A percentile compares a stretch with the other conserved stretches of the same genome.
phyloP scores from a whole-genome alignment of 2,888 invertebrate genomes.

The Heliconius aoede region DNA sequence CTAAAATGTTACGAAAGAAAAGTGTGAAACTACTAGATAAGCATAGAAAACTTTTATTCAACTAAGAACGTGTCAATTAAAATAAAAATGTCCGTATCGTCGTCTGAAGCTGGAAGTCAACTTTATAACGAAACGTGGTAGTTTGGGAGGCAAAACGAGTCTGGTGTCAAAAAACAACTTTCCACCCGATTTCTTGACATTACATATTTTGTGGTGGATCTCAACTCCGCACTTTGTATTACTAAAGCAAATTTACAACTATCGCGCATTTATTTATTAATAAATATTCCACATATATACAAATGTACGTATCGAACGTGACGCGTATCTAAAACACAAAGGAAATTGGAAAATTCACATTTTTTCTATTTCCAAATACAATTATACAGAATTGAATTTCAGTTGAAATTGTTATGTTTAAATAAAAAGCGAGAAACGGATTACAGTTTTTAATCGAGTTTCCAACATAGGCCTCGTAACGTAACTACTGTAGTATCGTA shows the following conservation, averaged over 20 bases:
- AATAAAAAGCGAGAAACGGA: constrained; percentile 42
- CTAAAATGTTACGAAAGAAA: too few species aligned
- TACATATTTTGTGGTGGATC: too few species aligned
- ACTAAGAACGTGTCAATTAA: too few species aligned
- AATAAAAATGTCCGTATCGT: too few species aligned
- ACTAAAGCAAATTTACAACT: neutral
- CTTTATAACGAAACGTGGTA: too few species aligned
- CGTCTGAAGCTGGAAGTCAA: too few species aligned
- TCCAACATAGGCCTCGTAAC: constrained; percentile 29
- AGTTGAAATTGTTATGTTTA: constrained; percentile 33
- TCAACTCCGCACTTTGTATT: too few species aligned
- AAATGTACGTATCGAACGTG: neutral
- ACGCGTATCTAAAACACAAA: constrained; percentile 31
- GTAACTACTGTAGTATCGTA: constrained; percentile 22
- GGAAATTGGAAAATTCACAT: constrained; percentile 39
- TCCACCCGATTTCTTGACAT: too few species aligned
- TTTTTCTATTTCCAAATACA: constrained; percentile 42
- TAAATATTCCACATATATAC: constrained; percentile 4
- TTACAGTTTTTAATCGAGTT: constrained; percentile 47
- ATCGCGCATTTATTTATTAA: neutral
- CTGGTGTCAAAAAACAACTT: too few species aligned
- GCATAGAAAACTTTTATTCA: too few species aligned
- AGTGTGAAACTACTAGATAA: too few species aligned
- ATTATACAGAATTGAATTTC: constrained; percentile 42
- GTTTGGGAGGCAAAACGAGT: too few species aligned